Evolutionary conservation across 1,140 invertebrate genomes (phyloP).

Genomic region (Lordiphosa mommai): DNA sequence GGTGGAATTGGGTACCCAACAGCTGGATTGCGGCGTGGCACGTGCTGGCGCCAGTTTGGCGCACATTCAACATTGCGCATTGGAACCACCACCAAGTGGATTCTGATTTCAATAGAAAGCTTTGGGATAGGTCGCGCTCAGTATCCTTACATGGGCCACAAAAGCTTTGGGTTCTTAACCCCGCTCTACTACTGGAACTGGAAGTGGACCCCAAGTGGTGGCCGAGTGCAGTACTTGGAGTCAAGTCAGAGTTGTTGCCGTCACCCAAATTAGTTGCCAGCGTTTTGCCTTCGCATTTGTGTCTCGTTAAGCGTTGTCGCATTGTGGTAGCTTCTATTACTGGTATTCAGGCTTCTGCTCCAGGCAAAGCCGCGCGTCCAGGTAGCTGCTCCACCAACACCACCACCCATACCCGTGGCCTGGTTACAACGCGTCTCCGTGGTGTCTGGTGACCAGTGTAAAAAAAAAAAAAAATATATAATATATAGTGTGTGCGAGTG

Average conservation of each 20-base stretch:
- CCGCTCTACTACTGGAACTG: slow-evolving; percentile 29
- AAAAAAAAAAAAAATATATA: not conserved
- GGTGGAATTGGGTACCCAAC: slow-evolving; percentile 36
- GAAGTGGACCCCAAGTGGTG: slow-evolving; percentile 36
- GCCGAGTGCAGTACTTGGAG: slow-evolving; percentile 22
- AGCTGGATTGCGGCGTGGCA: slow-evolving; percentile 65
- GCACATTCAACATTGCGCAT: slow-evolving; percentile 65
- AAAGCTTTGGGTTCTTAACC: slow-evolving; percentile 37
- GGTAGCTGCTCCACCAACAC: too few relatives aligned
- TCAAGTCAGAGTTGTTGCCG: slow-evolving; percentile 23
- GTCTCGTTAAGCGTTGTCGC: slow-evolving; percentile 20
- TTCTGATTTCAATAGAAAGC: slow-evolving; percentile 29
- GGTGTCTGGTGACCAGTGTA: too few relatives aligned
- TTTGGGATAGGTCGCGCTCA: slow-evolving; percentile 63
- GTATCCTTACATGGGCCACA: slow-evolving; percentile 4
- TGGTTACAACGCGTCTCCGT: too few relatives aligned
- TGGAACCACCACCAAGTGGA: slow-evolving; percentile 51
- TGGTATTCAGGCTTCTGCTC: not conserved
- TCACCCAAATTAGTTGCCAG: slow-evolving; percentile 76
- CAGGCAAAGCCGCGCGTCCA: slow-evolving; percentile 13
- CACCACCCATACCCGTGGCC: not conserved
- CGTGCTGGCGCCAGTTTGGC: slow-evolving; percentile 54
- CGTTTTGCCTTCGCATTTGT: slow-evolving; percentile 70
- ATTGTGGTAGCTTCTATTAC: not conserved
- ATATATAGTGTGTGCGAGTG: slow-evolving; percentile 35